Evolutionary conservation across 1,140 invertebrate genomes (phyloP).

Genomic region (Potamilus streckersoni): DNA sequence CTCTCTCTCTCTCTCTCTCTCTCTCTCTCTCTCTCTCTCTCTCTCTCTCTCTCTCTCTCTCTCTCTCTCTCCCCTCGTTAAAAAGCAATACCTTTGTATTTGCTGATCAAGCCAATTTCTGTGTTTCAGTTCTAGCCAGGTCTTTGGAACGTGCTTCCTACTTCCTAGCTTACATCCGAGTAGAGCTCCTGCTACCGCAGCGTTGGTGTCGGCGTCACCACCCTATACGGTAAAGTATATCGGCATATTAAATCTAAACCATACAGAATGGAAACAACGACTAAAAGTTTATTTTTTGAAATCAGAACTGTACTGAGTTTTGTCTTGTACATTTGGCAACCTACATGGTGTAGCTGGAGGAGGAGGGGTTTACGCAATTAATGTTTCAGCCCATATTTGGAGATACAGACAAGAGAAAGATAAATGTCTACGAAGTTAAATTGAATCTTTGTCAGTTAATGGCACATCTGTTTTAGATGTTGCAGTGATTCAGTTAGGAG

Average conservation of each 20-base stretch:
- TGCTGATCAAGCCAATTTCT: slow-evolving; percentile 49
- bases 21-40: too few species aligned
- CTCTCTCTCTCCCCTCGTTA: too few species aligned
- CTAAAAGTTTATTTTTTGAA: not conserved
- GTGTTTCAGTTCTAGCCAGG: slow-evolving; percentile 44
- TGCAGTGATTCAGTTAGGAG: too few species aligned
- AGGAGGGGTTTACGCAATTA: too few species aligned
- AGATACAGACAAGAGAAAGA: too few species aligned
- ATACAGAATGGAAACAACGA: not conserved
- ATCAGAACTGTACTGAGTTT: not conserved
- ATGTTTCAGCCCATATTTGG: too few species aligned
- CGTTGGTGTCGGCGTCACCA: slow-evolving; percentile 60
- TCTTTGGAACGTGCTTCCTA: slow-evolving; percentile 49
- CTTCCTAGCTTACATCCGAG: slow-evolving; percentile 35
- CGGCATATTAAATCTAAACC: not conserved
- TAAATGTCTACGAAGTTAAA: too few species aligned
- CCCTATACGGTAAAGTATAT: slow-evolving; percentile 35
- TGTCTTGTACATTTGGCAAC: not conserved
- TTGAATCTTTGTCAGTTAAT: too few species aligned
- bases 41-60: too few species aligned
- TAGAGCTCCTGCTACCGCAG: slow-evolving; percentile 44
- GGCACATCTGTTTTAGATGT: too few species aligned
- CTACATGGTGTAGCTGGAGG: not conserved
- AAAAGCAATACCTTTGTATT: slow-evolving; percentile 34
- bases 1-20: too few species aligned